phyloP scores from a whole-genome alignment of 2,888 invertebrate species.

The Ormyrus pomaceus region DNA sequence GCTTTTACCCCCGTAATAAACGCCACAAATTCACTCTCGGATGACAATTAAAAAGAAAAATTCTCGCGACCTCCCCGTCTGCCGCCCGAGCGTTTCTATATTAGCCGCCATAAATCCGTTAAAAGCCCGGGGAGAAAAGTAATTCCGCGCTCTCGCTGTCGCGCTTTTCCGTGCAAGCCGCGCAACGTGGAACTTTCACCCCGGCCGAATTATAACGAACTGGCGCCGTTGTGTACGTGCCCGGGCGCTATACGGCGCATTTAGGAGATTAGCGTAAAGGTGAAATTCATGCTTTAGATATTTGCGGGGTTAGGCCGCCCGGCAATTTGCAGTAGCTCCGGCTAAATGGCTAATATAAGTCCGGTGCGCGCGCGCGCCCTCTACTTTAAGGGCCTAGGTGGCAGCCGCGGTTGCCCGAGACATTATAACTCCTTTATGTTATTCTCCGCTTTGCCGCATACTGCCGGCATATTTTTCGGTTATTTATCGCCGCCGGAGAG shows the following conservation, averaged over 20 bases:
- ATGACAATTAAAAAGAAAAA: no score
- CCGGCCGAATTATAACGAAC: not conserved
- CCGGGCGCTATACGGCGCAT: not conserved
- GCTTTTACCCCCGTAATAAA: no score
- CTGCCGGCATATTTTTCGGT: no score
- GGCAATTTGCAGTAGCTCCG: constrained; percentile 37
- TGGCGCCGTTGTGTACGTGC: not conserved
- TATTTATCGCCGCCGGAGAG: no score
- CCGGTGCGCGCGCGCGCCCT: constrained; percentile 2
- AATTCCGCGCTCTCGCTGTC: no score
- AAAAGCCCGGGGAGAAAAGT: no score
- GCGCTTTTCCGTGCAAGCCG: no score
- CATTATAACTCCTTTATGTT: constrained; percentile 19
- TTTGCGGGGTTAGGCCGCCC: constrained; percentile 1
- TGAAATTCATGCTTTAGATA: constrained; percentile 31
- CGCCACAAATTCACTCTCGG: no score
- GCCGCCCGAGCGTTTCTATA: no score
- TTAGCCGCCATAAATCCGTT: not conserved
- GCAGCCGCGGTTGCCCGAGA: no score
- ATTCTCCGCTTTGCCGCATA: constrained; percentile 28
- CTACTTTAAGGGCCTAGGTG: not conserved
- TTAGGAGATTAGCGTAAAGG: constrained; percentile 8
- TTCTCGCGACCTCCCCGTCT: no score
- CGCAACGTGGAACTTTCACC: no score
- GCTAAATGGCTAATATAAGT: constrained; percentile 37